A percentile compares a stretch with the other conserved stretches of the same genome.
These are phyloP conservation scores for Leptinotarsa rubiginosa DNA, from an alignment of 2,888 invertebrate genomes.

Conservation along the genomic window DNA sequence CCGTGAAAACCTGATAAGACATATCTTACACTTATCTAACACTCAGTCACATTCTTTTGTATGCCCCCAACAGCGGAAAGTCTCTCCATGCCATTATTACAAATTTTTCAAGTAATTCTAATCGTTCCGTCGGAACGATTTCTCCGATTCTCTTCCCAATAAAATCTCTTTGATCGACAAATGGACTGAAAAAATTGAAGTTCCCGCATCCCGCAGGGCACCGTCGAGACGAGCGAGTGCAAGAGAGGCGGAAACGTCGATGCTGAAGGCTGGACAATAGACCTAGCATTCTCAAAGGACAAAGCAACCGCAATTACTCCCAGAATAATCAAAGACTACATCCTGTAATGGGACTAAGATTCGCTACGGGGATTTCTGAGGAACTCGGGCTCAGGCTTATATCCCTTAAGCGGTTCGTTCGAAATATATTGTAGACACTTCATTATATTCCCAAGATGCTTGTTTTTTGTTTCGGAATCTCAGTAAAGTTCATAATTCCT, in stretches of 20 bases:
- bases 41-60: conserved; percentile 6
- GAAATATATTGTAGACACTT: not conserved
- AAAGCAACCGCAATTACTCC: conserved; percentile 63
- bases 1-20: not conserved
- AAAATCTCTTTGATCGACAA: conserved; percentile 41
- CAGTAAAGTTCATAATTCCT: not conserved
- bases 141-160: conserved; percentile 33
- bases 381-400: conserved; percentile 38
- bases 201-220: conserved; percentile 23
- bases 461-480: not conserved
- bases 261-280: conserved; percentile 59
- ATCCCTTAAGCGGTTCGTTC: conserved; percentile 41
- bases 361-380: conserved; percentile 55
- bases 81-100: conserved; percentile 11
- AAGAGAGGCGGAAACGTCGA: conserved; percentile 42
- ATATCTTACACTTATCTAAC: not conserved
- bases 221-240: conserved; percentile 21
- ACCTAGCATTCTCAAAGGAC: conserved; percentile 61
- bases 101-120: conserved; percentile 33
- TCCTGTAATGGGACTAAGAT: conserved; percentile 62
- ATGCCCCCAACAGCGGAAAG: not conserved
- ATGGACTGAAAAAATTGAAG: conserved; percentile 40
- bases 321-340: conserved; percentile 64
- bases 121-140: conserved; percentile 30
- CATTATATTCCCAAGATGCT: not conserved